Conservation (phyloP, 2,113 vertebrate species). For the Hiodon alosoides region DNA sequence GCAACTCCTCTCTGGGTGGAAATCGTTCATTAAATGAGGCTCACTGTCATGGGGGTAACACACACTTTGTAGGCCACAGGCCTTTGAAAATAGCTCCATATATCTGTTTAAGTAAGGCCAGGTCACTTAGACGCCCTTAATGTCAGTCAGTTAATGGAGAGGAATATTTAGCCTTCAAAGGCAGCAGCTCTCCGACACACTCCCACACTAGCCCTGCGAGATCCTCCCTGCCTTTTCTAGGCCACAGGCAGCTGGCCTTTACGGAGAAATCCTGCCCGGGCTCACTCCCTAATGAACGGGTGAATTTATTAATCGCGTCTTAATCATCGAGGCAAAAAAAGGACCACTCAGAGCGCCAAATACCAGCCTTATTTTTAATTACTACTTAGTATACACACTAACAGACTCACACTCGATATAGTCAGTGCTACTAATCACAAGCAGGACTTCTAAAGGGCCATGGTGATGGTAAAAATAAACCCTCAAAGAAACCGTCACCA, state of each 20-base stretch:
- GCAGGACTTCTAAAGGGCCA: no score
- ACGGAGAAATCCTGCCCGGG: conserved; percentile 48
- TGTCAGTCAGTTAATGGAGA: conserved; percentile 65
- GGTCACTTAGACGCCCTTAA: conserved; percentile 65
- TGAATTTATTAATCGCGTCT: conserved; percentile 55
- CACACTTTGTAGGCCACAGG: conserved; percentile 61
- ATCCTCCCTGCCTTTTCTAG: conserved; percentile 36
- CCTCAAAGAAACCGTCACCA: no score
- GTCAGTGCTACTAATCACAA: no score
- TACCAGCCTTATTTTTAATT: conserved; percentile 35
- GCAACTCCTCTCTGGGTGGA: conserved; percentile 49
- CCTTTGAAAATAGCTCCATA: conserved; percentile 64
- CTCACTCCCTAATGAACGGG: conserved; percentile 54
- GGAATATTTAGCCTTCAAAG: conserved; percentile 65
- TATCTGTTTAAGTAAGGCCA: conserved; percentile 70
- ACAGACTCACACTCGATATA: no score
- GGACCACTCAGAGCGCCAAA: conserved; percentile 36
- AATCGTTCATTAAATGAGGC: conserved; percentile 65
- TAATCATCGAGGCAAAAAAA: conserved; percentile 59
- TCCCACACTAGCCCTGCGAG: conserved; percentile 35
- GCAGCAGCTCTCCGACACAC: conserved; percentile 54
- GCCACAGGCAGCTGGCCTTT: conserved; percentile 33
- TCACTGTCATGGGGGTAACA: conserved; percentile 46
- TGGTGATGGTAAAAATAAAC: no score
- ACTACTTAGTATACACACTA: no score